A percentile compares a stretch with the other conserved stretches of the same genome.
Conservation (phyloP, 2,113 vertebrate species). For the Chionomys nivalis region DNA sequence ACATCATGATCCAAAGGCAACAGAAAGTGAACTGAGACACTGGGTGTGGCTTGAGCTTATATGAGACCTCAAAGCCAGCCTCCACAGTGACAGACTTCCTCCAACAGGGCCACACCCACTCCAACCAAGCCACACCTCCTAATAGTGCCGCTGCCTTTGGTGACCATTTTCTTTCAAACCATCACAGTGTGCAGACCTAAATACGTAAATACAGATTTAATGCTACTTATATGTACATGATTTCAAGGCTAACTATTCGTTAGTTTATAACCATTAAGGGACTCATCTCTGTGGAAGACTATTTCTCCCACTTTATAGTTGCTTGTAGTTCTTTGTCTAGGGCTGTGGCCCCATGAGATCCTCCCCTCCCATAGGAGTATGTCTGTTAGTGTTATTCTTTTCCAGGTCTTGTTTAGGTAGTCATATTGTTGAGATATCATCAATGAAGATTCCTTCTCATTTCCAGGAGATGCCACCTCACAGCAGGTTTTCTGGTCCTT, state of each 20-base stretch:
- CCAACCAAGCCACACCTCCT: not conserved
- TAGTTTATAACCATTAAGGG: not conserved
- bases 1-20: not conserved
- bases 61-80: not conserved
- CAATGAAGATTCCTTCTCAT: not conserved
- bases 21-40: not conserved
- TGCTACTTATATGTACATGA: not conserved
- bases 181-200: not conserved
- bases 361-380: not conserved
- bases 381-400: not conserved
- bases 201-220: not conserved
- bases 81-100: not conserved
- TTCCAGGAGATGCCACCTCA: not conserved
- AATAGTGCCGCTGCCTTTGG: not conserved
- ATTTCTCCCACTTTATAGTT: not conserved
- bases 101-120: too few species aligned
- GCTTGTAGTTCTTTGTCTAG: not conserved
- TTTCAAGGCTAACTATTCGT: not conserved
- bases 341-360: not conserved
- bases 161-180: not conserved
- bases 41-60: not conserved
- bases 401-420: not conserved
- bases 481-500: not conserved
- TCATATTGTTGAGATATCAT: not conserved
- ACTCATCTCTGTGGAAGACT: not conserved